Percentiles rank a stretch among this genome's conserved stretches.
Conservation (phyloP, 2,113 vertebrate species). For the Falcunculus frontatus region DNA sequence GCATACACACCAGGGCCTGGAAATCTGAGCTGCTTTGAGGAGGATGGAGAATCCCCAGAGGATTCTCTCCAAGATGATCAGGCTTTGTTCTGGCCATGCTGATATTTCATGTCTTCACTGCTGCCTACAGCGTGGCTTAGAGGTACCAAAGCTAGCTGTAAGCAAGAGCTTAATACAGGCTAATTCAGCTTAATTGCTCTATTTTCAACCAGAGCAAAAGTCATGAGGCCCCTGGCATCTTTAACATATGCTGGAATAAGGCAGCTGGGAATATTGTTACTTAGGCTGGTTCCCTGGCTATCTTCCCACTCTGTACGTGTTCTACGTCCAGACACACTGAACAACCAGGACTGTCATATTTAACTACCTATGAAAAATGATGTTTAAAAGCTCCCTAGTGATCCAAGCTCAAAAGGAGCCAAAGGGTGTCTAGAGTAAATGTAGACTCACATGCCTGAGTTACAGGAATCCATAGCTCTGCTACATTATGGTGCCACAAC, state of each 20-base stretch:
- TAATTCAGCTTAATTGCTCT: conserved; percentile 27
- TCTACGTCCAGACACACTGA: background rate
- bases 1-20: background rate
- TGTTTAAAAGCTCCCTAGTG: background rate
- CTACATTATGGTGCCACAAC: background rate
- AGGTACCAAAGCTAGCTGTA: background rate
- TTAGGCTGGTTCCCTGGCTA: background rate
- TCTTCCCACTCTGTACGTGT: background rate
- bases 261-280: background rate
- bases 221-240: background rate
- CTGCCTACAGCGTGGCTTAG: background rate
- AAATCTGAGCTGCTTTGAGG: background rate
- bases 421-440: background rate
- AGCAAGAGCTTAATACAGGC: background rate
- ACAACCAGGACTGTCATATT: background rate
- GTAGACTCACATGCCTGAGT: background rate
- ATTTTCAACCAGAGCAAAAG: conserved; percentile 27
- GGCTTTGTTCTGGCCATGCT: background rate
- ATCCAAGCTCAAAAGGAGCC: background rate
- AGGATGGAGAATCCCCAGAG: background rate
- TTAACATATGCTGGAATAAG: background rate
- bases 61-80: background rate
- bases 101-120: background rate
- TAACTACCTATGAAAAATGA: background rate
- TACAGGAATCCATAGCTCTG: background rate